phyloP scores from a whole-genome alignment of 1,140 invertebrate genomes.

The Chrysopa pallens region DNA sequence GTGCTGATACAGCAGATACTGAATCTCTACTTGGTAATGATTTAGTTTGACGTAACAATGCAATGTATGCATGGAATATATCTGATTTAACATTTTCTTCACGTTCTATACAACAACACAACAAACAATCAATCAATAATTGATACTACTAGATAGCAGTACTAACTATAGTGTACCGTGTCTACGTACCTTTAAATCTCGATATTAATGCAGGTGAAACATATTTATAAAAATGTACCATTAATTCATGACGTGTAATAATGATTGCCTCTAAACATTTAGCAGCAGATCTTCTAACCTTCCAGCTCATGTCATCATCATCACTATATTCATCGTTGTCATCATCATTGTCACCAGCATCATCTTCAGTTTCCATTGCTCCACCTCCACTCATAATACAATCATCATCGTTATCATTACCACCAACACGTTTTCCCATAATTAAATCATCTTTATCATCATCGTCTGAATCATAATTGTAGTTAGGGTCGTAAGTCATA shows the following conservation, averaged over 20 bases:
- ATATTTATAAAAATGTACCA: constrained; percentile 76
- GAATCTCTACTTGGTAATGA: constrained; percentile 90
- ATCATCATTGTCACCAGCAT: constrained; percentile 54
- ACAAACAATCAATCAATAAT: too few relatives aligned
- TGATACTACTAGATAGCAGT: too few relatives aligned
- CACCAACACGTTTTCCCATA: constrained; percentile 17
- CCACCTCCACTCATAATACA: constrained; percentile 41
- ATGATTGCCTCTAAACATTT: constrained; percentile 96
- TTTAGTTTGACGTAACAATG: not conserved
- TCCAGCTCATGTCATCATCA: constrained; percentile 99
- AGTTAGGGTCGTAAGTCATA: constrained; percentile 96
- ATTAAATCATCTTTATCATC: constrained; percentile 12
- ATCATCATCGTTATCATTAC: constrained; percentile 39
- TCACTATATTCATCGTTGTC: constrained; percentile 92
- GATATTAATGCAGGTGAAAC: constrained; percentile 80
- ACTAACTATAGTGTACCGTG: not conserved
- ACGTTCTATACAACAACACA: too few relatives aligned
- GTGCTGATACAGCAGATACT: constrained; percentile 69
- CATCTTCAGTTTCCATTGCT: constrained; percentile 44
- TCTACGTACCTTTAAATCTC: constrained; percentile 72
- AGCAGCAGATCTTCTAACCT: constrained; percentile 82
- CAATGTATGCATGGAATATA: not conserved
- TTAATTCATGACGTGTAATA: constrained; percentile 73
- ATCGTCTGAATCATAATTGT: constrained; percentile 85
- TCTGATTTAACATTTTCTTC: constrained; percentile 97